phyloP scores from a whole-genome alignment of 2,888 invertebrate genomes.

The Smittia aterrima region DNA sequence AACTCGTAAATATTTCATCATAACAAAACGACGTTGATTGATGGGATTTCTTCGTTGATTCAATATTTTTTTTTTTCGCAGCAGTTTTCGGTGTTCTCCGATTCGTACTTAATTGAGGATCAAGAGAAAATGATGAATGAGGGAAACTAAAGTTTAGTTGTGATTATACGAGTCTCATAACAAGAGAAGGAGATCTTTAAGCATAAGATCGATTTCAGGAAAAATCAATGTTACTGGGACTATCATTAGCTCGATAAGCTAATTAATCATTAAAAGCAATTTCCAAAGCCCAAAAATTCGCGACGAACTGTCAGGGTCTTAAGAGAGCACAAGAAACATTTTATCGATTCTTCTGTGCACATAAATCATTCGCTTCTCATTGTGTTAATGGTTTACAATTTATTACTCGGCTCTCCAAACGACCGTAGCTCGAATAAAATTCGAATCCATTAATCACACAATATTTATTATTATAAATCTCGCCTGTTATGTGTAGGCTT shows the following conservation, averaged over 20 bases:
- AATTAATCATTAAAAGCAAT: too few species aligned
- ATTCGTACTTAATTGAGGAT: not conserved
- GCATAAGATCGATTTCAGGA: too few species aligned
- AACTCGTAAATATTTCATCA: slow-evolving; percentile 40
- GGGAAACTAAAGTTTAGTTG: not conserved
- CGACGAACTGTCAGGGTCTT: not conserved
- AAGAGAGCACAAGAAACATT: not conserved
- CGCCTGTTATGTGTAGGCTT: slow-evolving; percentile 25
- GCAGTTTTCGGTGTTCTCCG: too few species aligned
- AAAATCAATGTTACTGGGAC: too few species aligned
- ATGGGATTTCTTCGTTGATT: slow-evolving; percentile 18
- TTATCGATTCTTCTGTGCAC: not conserved
- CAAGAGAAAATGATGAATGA: slow-evolving; percentile 37
- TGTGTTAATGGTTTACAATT: slow-evolving; percentile 39
- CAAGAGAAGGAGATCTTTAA: too few species aligned
- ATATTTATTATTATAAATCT: slow-evolving; percentile 41
- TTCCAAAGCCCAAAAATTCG: too few species aligned
- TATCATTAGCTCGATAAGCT: too few species aligned
- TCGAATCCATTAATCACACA: slow-evolving; percentile 40
- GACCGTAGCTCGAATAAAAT: slow-evolving; percentile 22
- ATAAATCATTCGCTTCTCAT: slow-evolving; percentile 31
- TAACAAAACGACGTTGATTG: slow-evolving; percentile 38
- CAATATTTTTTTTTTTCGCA: too few species aligned
- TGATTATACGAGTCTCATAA: too few species aligned
- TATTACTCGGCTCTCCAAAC: slow-evolving; percentile 6